Evolutionary conservation across 2,797 vertebrate species (phyloP).

Genomic region (Sebastes paucispinis): DNA sequence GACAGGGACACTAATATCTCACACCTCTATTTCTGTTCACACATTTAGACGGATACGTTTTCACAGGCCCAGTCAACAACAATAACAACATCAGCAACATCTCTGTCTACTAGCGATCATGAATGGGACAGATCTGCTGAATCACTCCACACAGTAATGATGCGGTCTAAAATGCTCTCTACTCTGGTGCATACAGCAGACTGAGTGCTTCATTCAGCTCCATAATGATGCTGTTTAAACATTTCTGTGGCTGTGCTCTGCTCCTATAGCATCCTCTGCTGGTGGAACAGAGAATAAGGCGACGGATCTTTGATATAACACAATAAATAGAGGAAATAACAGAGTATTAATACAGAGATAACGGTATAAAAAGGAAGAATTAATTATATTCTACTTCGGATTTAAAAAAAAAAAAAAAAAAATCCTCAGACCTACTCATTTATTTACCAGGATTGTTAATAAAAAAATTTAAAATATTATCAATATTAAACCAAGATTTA

Average conservation of each 20-base stretch:
- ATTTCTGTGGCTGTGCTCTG: not conserved
- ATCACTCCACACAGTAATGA: constrained; percentile 11
- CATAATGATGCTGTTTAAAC: not conserved
- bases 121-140: constrained; percentile 40
- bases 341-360: not conserved
- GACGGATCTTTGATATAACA: not conserved
- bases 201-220: not conserved
- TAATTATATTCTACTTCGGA: not conserved
- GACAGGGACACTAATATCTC: constrained; percentile 38
- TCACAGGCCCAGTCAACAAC: constrained; percentile 24
- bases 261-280: constrained; percentile 58
- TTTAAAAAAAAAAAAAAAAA: not conserved
- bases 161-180: not conserved
- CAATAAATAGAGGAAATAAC: not conserved
- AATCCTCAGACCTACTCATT: not conserved
- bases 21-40: constrained; percentile 60
- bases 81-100: constrained; percentile 18
- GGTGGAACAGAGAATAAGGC: constrained; percentile 21
- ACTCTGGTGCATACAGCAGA: not conserved
- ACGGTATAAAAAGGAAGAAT: not conserved
- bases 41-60: constrained; percentile 26
- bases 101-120: not conserved
- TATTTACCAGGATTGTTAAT: not conserved
- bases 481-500: not conserved
- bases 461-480: not conserved